Conservation (phyloP, 1,140 invertebrate genomes). For the Patella vulgata region DNA sequence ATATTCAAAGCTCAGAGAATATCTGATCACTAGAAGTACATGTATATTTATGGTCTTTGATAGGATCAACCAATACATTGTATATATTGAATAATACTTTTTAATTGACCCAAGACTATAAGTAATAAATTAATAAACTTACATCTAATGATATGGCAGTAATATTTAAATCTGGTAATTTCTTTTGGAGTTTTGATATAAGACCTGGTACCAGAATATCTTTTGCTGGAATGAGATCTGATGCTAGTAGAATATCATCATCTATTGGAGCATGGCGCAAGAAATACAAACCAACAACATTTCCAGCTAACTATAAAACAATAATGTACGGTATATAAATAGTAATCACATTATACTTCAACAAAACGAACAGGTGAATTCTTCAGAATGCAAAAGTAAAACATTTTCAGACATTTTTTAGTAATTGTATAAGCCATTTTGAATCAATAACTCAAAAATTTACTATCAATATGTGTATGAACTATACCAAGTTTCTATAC, state of each 20-base stretch:
- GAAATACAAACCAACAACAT: conserved; percentile 37
- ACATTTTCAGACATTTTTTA: neutral
- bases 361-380: neutral
- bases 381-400: neutral
- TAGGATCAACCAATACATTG: too few relatives aligned
- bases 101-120: too few relatives aligned
- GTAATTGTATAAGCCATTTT: neutral
- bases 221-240: conserved; percentile 28
- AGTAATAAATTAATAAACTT: conserved; percentile 14
- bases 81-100: too few relatives aligned
- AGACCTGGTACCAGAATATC: conserved; percentile 26
- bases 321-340: neutral
- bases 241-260: conserved; percentile 17
- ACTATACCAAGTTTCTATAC: neutral
- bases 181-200: conserved; percentile 29
- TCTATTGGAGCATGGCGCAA: conserved; percentile 15
- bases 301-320: conserved; percentile 30
- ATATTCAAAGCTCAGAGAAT: neutral
- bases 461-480: neutral
- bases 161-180: conserved; percentile 36
- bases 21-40: neutral
- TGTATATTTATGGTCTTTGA: too few relatives aligned
- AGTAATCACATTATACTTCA: neutral
- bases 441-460: neutral
- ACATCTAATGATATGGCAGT: conserved; percentile 30